phyloP scores from a whole-genome alignment of 2,888 invertebrate genomes.

The Andrena marginata region DNA sequence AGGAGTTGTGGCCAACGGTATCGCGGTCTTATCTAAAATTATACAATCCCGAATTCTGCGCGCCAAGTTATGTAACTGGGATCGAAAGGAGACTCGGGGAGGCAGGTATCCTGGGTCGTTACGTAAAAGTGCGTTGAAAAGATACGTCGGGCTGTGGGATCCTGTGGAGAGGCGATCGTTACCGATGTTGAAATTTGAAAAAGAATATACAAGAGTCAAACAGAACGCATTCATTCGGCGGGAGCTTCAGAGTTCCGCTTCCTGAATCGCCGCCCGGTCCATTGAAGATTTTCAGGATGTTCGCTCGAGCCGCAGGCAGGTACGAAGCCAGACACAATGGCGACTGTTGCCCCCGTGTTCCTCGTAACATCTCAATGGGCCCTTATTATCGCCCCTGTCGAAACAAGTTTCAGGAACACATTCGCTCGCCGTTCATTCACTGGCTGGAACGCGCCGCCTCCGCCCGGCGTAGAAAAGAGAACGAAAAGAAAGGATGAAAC shows the following conservation, averaged over 20 bases:
- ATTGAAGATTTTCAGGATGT: slow-evolving; percentile 77
- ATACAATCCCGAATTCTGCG: not conserved
- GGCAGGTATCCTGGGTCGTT: not conserved
- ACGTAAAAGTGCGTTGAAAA: not conserved
- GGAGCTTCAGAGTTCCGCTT: slow-evolving; percentile 39
- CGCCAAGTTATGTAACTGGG: not conserved
- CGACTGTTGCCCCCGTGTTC: slow-evolving; percentile 56
- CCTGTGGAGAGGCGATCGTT: slow-evolving; percentile 18
- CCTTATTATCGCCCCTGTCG: slow-evolving; percentile 77
- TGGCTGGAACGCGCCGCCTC: slow-evolving; percentile 53
- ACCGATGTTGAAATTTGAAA: slow-evolving; percentile 23
- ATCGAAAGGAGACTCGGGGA: not conserved
- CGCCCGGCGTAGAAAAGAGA: slow-evolving; percentile 31
- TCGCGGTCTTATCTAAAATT: not conserved
- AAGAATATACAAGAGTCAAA: slow-evolving; percentile 47
- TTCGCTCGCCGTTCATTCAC: slow-evolving; percentile 67
- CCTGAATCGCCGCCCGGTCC: slow-evolving; percentile 56
- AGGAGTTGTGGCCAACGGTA: not conserved
- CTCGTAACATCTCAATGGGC: slow-evolving; percentile 69
- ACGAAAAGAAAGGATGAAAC: slow-evolving; percentile 44
- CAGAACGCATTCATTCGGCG: slow-evolving; percentile 36
- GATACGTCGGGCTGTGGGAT: not conserved
- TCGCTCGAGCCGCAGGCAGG: slow-evolving; percentile 75
- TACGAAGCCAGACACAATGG: slow-evolving; percentile 75
- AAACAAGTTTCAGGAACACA: slow-evolving; percentile 72